Evolutionary conservation across 2,113 vertebrate species (phyloP).

Genomic region (Astatotilapia flaviijosephi): DNA sequence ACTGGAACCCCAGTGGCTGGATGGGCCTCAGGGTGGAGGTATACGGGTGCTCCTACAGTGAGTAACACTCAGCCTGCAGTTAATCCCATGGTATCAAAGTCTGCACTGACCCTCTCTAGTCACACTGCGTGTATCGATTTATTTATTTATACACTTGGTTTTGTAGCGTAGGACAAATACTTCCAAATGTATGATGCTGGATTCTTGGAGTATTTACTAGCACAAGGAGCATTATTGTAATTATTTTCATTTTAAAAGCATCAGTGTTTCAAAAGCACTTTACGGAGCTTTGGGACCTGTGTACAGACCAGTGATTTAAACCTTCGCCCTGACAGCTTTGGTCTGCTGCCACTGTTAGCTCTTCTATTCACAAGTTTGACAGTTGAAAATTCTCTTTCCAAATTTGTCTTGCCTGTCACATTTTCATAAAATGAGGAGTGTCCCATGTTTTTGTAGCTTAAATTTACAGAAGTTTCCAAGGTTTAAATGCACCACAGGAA

Average conservation of each 20-base stretch:
- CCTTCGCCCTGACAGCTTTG: not conserved
- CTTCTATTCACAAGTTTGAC: not conserved
- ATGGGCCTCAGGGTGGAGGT: slow-evolving; percentile 86
- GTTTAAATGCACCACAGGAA: not conserved
- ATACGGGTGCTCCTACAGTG: slow-evolving; percentile 90
- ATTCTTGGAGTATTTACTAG: not conserved
- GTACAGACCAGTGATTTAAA: not conserved
- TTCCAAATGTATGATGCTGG: not conserved
- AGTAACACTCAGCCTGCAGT: slow-evolving; percentile 58
- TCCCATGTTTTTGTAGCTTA: not conserved
- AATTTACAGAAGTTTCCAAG: not conserved
- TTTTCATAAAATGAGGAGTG: not conserved
- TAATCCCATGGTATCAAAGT: not conserved
- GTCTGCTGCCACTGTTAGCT: not conserved
- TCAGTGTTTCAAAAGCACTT: not conserved
- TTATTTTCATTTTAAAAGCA: not conserved
- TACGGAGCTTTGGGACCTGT: not conserved
- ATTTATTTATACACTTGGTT: not conserved
- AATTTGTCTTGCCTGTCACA: not conserved
- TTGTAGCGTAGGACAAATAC: not conserved
- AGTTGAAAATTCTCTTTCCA: not conserved
- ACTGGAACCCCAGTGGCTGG: slow-evolving; percentile 80
- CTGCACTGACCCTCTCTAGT: not conserved
- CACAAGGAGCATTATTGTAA: not conserved
- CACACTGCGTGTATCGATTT: not conserved